Conservation (phyloP, 2,113 vertebrate genomes). For the Ranitomeya imitator region DNA sequence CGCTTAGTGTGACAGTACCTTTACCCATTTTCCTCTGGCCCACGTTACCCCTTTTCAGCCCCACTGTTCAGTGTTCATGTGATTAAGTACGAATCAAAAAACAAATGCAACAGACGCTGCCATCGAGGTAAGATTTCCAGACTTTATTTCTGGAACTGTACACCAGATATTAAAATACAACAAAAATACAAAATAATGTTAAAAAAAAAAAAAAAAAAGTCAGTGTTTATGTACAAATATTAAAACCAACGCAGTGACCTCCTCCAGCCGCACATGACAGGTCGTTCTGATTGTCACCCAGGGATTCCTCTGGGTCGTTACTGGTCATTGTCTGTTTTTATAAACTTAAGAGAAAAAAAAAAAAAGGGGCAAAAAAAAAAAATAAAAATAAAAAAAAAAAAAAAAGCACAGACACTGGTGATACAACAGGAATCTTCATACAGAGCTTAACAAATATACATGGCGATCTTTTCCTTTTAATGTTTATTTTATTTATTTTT, state of each 20-base stretch:
- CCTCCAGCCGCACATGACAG: slow-evolving; percentile 90
- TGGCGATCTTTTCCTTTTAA: slow-evolving; percentile 62
- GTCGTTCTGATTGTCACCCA: slow-evolving; percentile 95
- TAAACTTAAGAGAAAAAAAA: slow-evolving; percentile 65
- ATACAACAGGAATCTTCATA: slow-evolving; percentile 67
- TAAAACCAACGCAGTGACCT: slow-evolving; percentile 93
- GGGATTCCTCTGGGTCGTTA: slow-evolving; percentile 68
- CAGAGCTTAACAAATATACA: slow-evolving; percentile 69
- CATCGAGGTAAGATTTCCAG: slow-evolving; percentile 84
- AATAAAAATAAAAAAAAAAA: slow-evolving; percentile 59
- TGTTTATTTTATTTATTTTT: slow-evolving; percentile 55
- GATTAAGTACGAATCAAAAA: too few species aligned
- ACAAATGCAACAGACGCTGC: background rate
- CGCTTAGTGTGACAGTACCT: too few species aligned
- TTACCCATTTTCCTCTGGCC: too few species aligned
- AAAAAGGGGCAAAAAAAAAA: background rate
- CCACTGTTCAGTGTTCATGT: too few species aligned
- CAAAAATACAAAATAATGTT: slow-evolving; percentile 99
- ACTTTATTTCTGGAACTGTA: slow-evolving; percentile 99
- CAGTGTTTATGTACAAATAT: slow-evolving; percentile 98
- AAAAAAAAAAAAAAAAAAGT: slow-evolving; percentile 88
- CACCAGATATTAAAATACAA: slow-evolving; percentile 99
- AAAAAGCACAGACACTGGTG: slow-evolving; percentile 63
- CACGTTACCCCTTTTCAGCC: too few species aligned
- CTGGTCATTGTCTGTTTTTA: slow-evolving; percentile 57